Evolutionary conservation across 2,113 vertebrate genomes (phyloP).

Genomic region (Prionailurus viverrinus): DNA sequence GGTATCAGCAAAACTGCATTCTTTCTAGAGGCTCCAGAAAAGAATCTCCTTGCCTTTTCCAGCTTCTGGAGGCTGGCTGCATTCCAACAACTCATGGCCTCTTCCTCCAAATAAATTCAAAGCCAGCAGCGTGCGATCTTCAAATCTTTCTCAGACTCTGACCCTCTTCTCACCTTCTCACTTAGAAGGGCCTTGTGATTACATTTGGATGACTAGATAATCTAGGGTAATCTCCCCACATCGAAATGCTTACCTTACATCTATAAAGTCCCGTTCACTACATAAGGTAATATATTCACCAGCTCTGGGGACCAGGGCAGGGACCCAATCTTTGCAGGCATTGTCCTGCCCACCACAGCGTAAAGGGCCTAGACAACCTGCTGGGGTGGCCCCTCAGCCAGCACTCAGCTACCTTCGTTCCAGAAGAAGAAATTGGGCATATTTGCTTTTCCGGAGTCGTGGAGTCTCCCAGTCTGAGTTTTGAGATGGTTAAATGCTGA

Average conservation of each 20-base stretch:
- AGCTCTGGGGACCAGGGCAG: background rate
- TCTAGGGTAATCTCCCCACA: background rate
- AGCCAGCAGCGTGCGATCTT: background rate
- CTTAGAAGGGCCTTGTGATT: background rate
- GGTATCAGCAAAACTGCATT: background rate
- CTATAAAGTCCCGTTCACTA: background rate
- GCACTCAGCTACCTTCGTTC: background rate
- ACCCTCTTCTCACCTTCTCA: background rate
- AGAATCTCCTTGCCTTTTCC: background rate
- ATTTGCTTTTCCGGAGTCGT: background rate
- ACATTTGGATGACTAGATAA: background rate
- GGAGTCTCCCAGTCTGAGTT: background rate
- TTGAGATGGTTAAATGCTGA: background rate
- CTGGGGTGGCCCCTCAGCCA: background rate
- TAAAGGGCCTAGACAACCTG: background rate
- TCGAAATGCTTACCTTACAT: background rate
- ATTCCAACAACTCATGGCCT: background rate
- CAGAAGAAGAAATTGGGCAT: background rate
- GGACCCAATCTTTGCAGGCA: background rate
- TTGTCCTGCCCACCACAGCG: background rate
- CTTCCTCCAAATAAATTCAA: background rate
- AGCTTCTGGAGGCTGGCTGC: background rate
- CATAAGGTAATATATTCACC: background rate
- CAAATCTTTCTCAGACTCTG: background rate
- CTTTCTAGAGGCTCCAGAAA: background rate